Base-by-base conservation (phyloP, 2,113 vertebrate species). In the Arothron firmamentum region DNA sequence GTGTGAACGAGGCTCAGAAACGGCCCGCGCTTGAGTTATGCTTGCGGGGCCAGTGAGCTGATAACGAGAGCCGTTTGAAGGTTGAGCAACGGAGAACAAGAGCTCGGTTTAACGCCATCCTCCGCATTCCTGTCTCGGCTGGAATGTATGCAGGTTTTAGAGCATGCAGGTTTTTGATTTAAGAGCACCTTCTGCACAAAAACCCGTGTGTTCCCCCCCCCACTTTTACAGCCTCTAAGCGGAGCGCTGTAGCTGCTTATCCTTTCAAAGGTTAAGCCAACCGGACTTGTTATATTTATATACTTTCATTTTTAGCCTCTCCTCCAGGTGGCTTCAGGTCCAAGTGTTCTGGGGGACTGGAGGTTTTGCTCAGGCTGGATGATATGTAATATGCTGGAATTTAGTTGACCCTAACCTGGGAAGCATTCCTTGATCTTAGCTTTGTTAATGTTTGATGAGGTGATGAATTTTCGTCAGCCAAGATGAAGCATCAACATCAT, bases 81-180 rank as follows among this genome's bases (percentile, higher is more conserved):
- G 74, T 85, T 82, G 66, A 69, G 77, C 67, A 70, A 81, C 55
- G 73, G 42, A 54, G 72, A 82, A 82, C 69, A 76, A 67, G 71
- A 79, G 70, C 68, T 52, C 52, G 63, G 67, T 75, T 79, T 56
- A 59, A 59, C 16, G 21, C 49, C 38, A 46, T n/a, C 23, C 42
- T 58, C 34, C 43, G 55, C 68, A 77, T 77, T 75, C 67, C 64
- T 65, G 49, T 28, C 67, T 15, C 18, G 1, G 25, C 53, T 65
- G 62, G 77, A 75, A 81, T 70, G 78, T 71, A 60, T 70, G 62
- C 31, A 75, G 70, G 53, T 52, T 52, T 57, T 38, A n/a, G 43
- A 19, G 43, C 15, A 63, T n/a, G n/a, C n/a, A n/a, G n/a, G n/a
- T n/a, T n/a, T n/a, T n/a, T n/a, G 34, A 54, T 59, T 55, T 14